Evolutionary conservation across 2,888 invertebrate genomes (phyloP), one percentile per base, ranked within the genome.

Genomic region (Sinodicranocentrus sp.): DNA sequence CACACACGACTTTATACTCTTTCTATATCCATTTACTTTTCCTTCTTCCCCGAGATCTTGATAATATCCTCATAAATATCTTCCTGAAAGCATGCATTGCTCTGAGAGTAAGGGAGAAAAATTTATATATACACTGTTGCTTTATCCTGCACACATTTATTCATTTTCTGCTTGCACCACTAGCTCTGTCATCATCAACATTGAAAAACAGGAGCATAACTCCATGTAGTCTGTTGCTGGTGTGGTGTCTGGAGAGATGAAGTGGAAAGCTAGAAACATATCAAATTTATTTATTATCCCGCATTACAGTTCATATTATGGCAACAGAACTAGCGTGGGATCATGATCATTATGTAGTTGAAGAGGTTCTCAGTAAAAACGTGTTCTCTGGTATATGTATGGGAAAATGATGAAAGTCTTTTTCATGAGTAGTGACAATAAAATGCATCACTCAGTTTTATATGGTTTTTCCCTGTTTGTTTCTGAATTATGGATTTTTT

Each of bases 41-140:
- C 52, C 65, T 6, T 65, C 33, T 48, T 26, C 57, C 21, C 54
- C 21, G 54, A 3, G 43, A 77, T 77, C 68, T 68, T 57, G 77
- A 77, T 77, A 77, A 77, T 77, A 77, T 77, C 44, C 67, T 19
- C 77, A 77, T 77, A 77, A 77, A 77, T 77, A 77, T 77, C 44
- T 65, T 65, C 23, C 25, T 23, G 28, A 15, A 25, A 17, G 54
- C 8, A 54, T 21, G 13, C 15, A 54, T 21, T 33, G 33, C 23
- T 17, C 1, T 33, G 23, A 15, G 8, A n/a, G 59, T 59, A 59
- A 5, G 1, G n/a, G 26, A 39, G 59, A 43, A 39, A 48, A 68
- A 67, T 26, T 33, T 21, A 5, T 8, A 67, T 39, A 43, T 43
- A 65, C 43, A 67, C 67, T 67, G 67, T 67, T 67, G 67, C 67